These are phyloP conservation scores for Nephrotoma appendiculata DNA, from an alignment of 2,888 invertebrate species.

Conservation along the genomic window DNA sequence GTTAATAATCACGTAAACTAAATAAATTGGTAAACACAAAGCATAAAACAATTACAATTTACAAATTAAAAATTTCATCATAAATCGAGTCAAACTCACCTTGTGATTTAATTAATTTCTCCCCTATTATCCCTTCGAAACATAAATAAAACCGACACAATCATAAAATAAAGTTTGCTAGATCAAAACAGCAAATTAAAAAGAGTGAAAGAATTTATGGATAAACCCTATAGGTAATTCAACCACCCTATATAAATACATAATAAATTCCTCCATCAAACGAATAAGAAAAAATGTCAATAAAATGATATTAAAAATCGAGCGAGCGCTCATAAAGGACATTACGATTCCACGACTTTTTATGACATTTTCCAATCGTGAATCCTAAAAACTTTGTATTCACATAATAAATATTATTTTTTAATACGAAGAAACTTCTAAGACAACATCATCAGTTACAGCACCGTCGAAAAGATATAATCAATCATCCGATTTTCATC, in stretches of 20 bases:
- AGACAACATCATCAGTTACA: background rate
- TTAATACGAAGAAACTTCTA: background rate
- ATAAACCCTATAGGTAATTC: background rate
- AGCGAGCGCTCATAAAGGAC: background rate
- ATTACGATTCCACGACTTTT: background rate
- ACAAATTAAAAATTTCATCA: background rate
- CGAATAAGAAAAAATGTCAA: background rate
- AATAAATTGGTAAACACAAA: no score
- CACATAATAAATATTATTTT: background rate
- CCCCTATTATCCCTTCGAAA: background rate
- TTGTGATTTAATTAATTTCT: background rate
- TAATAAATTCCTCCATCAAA: background rate
- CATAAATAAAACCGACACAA: background rate
- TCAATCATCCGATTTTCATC: background rate
- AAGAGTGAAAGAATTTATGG: background rate
- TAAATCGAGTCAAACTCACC: background rate
- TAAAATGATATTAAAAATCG: background rate
- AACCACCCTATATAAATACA: background rate
- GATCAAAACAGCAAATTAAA: background rate
- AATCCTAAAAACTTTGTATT: background rate
- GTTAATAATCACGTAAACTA: no score
- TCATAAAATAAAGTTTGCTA: background rate
- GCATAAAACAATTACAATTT: no score
- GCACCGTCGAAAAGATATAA: background rate
- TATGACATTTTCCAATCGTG: background rate